Conservation (phyloP, 1,140 invertebrate genomes). For the Atta colombica region DNA sequence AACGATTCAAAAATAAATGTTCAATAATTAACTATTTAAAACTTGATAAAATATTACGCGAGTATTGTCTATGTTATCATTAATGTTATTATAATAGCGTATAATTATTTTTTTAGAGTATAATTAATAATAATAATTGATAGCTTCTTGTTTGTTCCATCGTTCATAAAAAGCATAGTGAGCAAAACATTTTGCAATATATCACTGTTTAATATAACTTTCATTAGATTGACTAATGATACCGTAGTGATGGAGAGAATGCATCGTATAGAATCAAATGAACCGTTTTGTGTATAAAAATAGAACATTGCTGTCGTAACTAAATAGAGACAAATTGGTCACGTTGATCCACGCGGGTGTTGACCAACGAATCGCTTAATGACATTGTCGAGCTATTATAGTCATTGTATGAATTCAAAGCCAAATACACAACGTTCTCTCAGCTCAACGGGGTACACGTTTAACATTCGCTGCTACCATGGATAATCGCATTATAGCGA, state of each 20-base stretch:
- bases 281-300: constrained; percentile 50
- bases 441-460: constrained; percentile 32
- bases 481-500: constrained; percentile 64
- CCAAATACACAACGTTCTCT: constrained; percentile 70
- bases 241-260: not conserved
- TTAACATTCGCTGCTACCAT: constrained; percentile 55
- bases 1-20: not conserved
- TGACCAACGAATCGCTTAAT: constrained; percentile 72
- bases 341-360: constrained; percentile 56
- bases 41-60: not conserved
- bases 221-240: constrained; percentile 53
- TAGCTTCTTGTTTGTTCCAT: not conserved
- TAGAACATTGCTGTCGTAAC: constrained; percentile 38
- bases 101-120: not conserved
- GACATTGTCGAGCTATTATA: constrained; percentile 71
- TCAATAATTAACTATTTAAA: not conserved
- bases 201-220: constrained; percentile 40
- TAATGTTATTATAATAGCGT: not conserved
- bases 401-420: constrained; percentile 72
- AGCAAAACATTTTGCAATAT: constrained; percentile 11
- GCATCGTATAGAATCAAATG: constrained; percentile 28
- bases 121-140: constrained; percentile 13
- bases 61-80: not conserved
- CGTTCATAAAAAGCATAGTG: not conserved
- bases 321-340: constrained; percentile 60